Conservation (phyloP, 1,140 invertebrate species). For the Palaemon carinicauda region DNA sequence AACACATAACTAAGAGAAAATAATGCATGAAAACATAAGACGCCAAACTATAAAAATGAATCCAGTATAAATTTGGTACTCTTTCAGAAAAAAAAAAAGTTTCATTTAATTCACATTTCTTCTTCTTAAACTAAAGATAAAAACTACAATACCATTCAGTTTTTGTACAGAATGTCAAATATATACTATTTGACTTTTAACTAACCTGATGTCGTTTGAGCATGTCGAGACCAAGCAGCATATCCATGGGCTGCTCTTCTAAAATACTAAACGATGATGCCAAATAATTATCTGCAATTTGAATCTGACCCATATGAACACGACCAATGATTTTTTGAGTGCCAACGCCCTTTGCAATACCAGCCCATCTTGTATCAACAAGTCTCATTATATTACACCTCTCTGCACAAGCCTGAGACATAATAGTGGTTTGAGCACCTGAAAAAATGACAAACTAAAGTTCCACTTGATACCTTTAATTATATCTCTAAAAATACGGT, state of each 20-base stretch:
- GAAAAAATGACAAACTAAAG: not conserved
- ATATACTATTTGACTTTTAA: no score
- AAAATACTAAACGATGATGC: conserved; percentile 98
- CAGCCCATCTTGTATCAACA: conserved; percentile 93
- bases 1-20: no score
- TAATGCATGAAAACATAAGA: no score
- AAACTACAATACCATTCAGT: no score
- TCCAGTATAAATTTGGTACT: no score
- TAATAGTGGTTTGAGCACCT: conserved; percentile 93
- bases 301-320: conserved; percentile 94
- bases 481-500: not conserved
- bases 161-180: no score
- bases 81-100: no score
- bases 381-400: conserved; percentile 95
- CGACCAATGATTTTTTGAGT: conserved; percentile 94
- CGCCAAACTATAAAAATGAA: no score
- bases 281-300: conserved; percentile 92
- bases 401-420: conserved; percentile 91
- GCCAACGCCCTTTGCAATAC: conserved; percentile 94
- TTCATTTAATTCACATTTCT: no score
- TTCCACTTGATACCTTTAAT: not conserved
- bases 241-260: conserved; percentile 97
- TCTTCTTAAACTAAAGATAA: no score
- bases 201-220: conserved; percentile 89
- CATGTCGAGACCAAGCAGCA: conserved; percentile 97